These are phyloP conservation scores for Acrobeloides nanus DNA, from an alignment of 2,888 invertebrate genomes.

Conservation along the genomic window DNA sequence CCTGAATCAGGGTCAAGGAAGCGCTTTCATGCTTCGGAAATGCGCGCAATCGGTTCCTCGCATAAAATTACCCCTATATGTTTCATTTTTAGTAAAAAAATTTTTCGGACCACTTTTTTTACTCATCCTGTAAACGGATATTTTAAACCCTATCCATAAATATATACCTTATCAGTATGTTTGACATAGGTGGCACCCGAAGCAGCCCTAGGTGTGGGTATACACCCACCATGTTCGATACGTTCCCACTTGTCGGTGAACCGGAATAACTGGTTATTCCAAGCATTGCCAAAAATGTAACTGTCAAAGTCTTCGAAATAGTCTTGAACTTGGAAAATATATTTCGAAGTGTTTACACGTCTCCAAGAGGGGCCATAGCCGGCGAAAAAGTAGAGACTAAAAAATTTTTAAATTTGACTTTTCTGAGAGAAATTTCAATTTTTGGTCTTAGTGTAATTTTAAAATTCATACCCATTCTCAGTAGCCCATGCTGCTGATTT, in stretches of 20 bases:
- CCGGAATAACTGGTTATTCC: constrained; percentile 22
- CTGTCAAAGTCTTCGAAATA: constrained; percentile 15
- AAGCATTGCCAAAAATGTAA: constrained; percentile 15
- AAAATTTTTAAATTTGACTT: not conserved
- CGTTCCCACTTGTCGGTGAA: constrained; percentile 13
- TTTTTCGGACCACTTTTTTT: too few relatives aligned
- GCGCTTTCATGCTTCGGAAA: too few relatives aligned
- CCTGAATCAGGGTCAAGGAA: too few relatives aligned
- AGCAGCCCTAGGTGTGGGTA: constrained; percentile 19
- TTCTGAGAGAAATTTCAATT: not conserved
- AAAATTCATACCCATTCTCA: constrained; percentile 11
- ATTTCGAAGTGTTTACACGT: constrained; percentile 11
- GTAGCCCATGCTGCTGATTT: constrained; percentile 18
- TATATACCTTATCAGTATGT: constrained; percentile 11
- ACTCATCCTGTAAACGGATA: too few relatives aligned
- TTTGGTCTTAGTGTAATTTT: not conserved
- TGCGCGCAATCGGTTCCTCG: too few relatives aligned
- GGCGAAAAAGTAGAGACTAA: constrained; percentile 23
- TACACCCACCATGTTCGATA: constrained; percentile 8
- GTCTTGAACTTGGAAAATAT: constrained; percentile 11
- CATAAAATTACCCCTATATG: too few relatives aligned
- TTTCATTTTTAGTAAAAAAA: too few relatives aligned
- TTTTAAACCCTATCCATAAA: too few relatives aligned
- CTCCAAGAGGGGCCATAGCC: constrained; percentile 18
- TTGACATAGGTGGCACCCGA: constrained; percentile 13